A percentile compares a stretch with the other conserved stretches of the same genome.
phyloP scores from a whole-genome alignment of 2,888 invertebrate species.

The Taphrorychus bicolor region DNA sequence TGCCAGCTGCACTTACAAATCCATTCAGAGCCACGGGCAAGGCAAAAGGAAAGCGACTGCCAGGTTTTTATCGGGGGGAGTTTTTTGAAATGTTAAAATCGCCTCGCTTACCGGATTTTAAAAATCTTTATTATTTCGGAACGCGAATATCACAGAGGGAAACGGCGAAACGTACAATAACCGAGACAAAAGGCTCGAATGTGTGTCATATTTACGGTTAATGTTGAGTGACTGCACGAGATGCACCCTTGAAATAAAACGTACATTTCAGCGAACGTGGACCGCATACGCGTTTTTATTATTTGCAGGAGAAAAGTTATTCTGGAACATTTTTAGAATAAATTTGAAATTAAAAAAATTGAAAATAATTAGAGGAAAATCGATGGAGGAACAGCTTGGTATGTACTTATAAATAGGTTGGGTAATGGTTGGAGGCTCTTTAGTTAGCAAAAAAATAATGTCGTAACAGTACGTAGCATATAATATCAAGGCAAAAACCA shows the following conservation, averaged over 20 bases:
- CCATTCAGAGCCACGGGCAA: slow-evolving; percentile 13
- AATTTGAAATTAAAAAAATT: no score
- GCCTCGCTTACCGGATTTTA: slow-evolving; percentile 11
- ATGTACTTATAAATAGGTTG: no score
- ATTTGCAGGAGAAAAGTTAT: no score
- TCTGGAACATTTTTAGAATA: no score
- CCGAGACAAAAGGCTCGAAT: not conserved
- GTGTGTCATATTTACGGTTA: slow-evolving; percentile 17
- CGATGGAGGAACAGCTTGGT: no score
- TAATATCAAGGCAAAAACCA: no score
- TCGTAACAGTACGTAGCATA: no score
- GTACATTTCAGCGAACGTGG: no score
- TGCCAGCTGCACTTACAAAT: slow-evolving; percentile 20
- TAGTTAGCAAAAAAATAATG: no score
- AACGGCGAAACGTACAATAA: slow-evolving; percentile 11
- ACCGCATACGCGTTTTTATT: not conserved
- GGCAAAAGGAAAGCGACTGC: slow-evolving; percentile 12
- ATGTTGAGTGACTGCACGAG: slow-evolving; percentile 3
- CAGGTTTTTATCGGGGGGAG: slow-evolving; percentile 13
- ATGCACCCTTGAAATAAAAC: not conserved
- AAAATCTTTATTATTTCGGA: slow-evolving; percentile 15
- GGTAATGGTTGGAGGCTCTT: no score
- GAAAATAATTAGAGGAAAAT: no score
- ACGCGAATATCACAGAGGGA: slow-evolving; percentile 4
- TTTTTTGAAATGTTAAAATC: slow-evolving; percentile 17